Percentiles rank a stretch among this genome's conserved stretches.
These are phyloP conservation scores for human (Homo sapiens) DNA, from an alignment of 2,113 vertebrate genomes.

Conservation along the genomic window GRCh38 chr3:79938501-79939000, in stretches of 20 bases:
- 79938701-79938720: not conserved
- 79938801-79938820: not conserved
- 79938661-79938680: not conserved
- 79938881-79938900: fast-evolving
- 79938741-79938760: not conserved
- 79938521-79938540: not conserved
- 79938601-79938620: not conserved
- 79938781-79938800: not conserved
- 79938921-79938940: no score
- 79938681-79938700: not conserved
- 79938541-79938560: not conserved
- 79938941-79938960: no score
- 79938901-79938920: no score
- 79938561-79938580: not conserved
- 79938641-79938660: not conserved
- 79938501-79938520: not conserved
- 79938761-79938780: not conserved
- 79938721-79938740: not conserved
- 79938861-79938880: not conserved
- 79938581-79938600: not conserved
- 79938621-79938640: not conserved
- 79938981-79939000: no score
- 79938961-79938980: no score
- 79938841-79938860: not conserved
- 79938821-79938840: not conserved